Conservation (phyloP, 2,113 vertebrate species). For the Orcinus orca region DNA sequence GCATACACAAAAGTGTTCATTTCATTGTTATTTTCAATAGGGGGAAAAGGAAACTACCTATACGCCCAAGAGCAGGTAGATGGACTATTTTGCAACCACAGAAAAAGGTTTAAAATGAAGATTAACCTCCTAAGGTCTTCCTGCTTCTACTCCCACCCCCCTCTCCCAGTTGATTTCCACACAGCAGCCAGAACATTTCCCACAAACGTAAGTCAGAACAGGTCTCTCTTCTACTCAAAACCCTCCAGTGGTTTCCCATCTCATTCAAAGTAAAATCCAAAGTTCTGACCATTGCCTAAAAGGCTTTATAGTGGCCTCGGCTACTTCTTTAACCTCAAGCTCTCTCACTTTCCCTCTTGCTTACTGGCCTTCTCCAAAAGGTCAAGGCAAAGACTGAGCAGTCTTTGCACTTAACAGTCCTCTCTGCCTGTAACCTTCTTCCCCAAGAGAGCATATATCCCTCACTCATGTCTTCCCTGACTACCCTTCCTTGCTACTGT, state of each 20-base stretch:
- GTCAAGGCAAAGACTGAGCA: background rate
- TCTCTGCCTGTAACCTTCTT: background rate
- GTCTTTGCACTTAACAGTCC: background rate
- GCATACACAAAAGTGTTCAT: background rate
- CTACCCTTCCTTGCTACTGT: background rate
- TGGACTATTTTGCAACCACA: background rate
- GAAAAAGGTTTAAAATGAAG: constrained; percentile 24
- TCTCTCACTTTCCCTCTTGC: background rate
- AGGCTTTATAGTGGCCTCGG: background rate
- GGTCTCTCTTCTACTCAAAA: background rate
- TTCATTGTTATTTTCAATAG: background rate
- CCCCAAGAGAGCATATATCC: background rate
- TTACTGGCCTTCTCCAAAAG: constrained; percentile 9
- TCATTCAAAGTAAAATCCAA: constrained; percentile 1
- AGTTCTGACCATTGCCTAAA: background rate
- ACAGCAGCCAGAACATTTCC: constrained; percentile 25
- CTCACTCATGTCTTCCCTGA: background rate
- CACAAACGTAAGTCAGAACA: constrained; percentile 14
- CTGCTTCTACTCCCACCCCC: background rate
- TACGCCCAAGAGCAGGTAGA: background rate
- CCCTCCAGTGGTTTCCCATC: background rate
- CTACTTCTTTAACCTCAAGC: constrained; percentile 19
- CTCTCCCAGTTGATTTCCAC: background rate
- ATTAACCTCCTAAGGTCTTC: background rate
- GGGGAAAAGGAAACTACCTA: background rate